Conservation (phyloP, 2,888 invertebrate species). For the Lithosia quadra region DNA sequence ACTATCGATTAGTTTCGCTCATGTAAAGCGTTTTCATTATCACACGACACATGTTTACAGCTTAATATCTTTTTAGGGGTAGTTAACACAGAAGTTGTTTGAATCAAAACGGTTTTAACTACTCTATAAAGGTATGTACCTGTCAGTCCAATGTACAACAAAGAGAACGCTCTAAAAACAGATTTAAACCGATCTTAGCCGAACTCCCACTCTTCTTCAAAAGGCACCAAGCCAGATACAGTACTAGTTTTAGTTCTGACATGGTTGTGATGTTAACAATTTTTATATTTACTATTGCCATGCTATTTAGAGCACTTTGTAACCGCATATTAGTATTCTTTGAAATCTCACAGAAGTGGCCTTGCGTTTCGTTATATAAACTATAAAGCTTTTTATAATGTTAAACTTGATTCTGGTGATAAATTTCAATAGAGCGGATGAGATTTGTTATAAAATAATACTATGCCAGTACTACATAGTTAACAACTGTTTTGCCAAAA, state of each 20-base stretch:
- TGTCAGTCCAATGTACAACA: background rate
- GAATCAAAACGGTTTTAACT: background rate
- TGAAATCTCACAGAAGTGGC: slow-evolving; percentile 35
- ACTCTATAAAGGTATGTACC: background rate
- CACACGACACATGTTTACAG: background rate
- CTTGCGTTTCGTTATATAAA: slow-evolving; percentile 31
- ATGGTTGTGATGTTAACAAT: background rate
- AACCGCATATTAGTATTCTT: slow-evolving; percentile 13
- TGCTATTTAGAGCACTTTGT: background rate
- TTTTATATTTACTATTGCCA: background rate
- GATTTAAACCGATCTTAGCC: background rate
- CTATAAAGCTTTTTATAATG: slow-evolving; percentile 6
- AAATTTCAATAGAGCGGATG: background rate
- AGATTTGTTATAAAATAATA: background rate
- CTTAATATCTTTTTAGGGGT: background rate
- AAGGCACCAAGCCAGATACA: no score
- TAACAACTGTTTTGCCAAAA: background rate
- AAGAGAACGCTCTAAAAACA: background rate
- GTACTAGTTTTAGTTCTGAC: background rate
- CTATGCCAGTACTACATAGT: background rate
- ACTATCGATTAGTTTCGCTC: background rate
- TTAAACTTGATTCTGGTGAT: slow-evolving; percentile 7
- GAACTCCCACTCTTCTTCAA: background rate
- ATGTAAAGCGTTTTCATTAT: background rate
- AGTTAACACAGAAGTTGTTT: background rate